phyloP scores from a whole-genome alignment of 2,113 vertebrate genomes.

The Castor canadensis region DNA sequence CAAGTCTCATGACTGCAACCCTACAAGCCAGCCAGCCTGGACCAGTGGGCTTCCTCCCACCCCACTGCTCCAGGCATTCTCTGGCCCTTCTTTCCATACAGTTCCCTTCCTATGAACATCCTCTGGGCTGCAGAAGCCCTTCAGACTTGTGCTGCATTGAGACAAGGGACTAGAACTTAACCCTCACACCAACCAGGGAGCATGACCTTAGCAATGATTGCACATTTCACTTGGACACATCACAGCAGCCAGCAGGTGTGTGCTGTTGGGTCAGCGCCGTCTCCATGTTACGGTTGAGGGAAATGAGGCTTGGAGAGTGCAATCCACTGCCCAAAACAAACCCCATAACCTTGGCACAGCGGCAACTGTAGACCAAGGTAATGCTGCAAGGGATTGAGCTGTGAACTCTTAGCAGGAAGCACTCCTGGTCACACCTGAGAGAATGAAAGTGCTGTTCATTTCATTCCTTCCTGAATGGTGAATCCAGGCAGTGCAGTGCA shows the following conservation, averaged over 20 bases:
- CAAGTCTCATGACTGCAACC: no score
- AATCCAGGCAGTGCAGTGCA: no score
- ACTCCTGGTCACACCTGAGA: background rate
- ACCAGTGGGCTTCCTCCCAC: no score
- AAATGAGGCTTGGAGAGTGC: background rate
- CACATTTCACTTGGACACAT: fast-evolving
- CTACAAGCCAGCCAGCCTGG: no score
- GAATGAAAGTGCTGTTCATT: no score
- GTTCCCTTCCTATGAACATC: no score
- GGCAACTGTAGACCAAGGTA: background rate
- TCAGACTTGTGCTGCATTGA: background rate
- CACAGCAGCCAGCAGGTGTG: background rate
- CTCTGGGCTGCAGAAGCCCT: background rate
- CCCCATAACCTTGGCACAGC: background rate
- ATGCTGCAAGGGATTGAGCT: background rate
- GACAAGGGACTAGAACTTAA: background rate
- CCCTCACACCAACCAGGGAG: background rate
- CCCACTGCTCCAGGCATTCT: no score
- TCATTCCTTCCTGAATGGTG: background rate
- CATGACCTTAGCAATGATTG: background rate
- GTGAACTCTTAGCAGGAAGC: background rate
- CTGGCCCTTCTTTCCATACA: no score
- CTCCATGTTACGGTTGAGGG: background rate
- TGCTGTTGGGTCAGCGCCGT: background rate
- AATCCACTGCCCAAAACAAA: background rate